Evolutionary conservation across 1,140 invertebrate genomes (phyloP), one percentile per base, ranked within the genome.

Genomic region (Drosophila navojoa): DNA sequence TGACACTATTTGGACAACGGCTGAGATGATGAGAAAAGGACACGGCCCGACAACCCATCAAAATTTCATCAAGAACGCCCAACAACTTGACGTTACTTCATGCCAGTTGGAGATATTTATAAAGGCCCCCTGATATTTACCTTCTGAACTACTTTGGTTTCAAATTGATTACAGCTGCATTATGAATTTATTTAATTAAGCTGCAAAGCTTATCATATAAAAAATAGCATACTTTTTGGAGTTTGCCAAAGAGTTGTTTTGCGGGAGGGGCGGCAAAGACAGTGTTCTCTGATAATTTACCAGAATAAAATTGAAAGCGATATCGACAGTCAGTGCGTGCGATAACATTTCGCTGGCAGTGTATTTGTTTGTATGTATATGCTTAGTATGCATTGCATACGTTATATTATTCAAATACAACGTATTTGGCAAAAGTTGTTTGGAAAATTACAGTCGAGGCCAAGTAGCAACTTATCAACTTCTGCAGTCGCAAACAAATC

Each of bases 401-500:
- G 7, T 35, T 35, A 6, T 9, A 35, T 0, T 10, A 3, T 9
- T 44, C 15, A 15, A 4, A 45, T 13, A 16, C 42, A 53, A 25
- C 10, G 19, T 15, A 27, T 22, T 38, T 55, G 27, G 22, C 42
- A 49, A 59, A 7, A 19, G 29, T 27, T 5, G 40, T 71, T 71
- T 58, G 61, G 53, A 71, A 58, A 66, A 45, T 66, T 66, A 52
- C 61, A 13, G 38, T 22, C 52, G 10, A 42, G 16, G 32, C 25
- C 60, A 10, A 25, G 7, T 29, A 42, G 49, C 59, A 45, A 32
- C 19, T 62, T 38, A 57, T 66, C 45, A 71, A 50, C 49, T 57
- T 71, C 16, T 54, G 47, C 38, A 71, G 53, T 42, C 35, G 50
- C 53, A 71, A 66, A 71, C 64, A 63, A 58, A 64, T 44, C 49